phyloP scores from a whole-genome alignment of 2,113 vertebrate species.

The Plectropomus leopardus region DNA sequence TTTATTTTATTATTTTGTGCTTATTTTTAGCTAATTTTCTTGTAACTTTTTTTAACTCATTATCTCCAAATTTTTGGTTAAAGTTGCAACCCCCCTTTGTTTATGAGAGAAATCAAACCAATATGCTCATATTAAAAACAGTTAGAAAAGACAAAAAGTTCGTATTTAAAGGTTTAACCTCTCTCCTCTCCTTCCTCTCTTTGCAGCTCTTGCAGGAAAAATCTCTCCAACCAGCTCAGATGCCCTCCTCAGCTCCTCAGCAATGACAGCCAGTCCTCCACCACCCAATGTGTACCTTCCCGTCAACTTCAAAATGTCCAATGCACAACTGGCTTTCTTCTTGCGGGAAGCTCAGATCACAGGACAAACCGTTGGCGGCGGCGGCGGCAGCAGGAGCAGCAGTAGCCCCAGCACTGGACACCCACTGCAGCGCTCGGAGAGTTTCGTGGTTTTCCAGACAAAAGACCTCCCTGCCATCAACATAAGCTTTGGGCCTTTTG shows the following conservation, averaged over 20 bases:
- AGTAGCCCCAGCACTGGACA: slow-evolving; percentile 65
- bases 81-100: too few species aligned
- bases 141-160: too few species aligned
- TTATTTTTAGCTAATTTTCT: too few species aligned
- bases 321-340: slow-evolving; percentile 96
- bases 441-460: slow-evolving; percentile 98
- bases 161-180: slow-evolving; percentile 6
- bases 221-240: slow-evolving; percentile 87
- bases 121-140: too few species aligned
- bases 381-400: slow-evolving; percentile 44
- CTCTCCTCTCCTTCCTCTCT: slow-evolving; percentile 57
- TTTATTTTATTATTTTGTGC: neutral
- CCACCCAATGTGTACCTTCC: slow-evolving; percentile 87
- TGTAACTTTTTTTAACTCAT: too few species aligned
- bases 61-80: too few species aligned
- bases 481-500: slow-evolving; percentile 92
- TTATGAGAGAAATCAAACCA: too few species aligned
- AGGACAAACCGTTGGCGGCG: slow-evolving; percentile 75
- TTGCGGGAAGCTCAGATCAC: slow-evolving; percentile 86
- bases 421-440: slow-evolving; percentile 92
- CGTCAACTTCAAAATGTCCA: slow-evolving; percentile 94
- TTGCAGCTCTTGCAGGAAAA: slow-evolving; percentile 86
- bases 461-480: slow-evolving; percentile 96
- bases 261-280: slow-evolving; percentile 73
- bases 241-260: slow-evolving; percentile 78